Percentiles rank a stretch among this genome's conserved stretches.
phyloP scores from a whole-genome alignment of 2,113 vertebrate genomes.

The Dicerorhinus sumatrensis region DNA sequence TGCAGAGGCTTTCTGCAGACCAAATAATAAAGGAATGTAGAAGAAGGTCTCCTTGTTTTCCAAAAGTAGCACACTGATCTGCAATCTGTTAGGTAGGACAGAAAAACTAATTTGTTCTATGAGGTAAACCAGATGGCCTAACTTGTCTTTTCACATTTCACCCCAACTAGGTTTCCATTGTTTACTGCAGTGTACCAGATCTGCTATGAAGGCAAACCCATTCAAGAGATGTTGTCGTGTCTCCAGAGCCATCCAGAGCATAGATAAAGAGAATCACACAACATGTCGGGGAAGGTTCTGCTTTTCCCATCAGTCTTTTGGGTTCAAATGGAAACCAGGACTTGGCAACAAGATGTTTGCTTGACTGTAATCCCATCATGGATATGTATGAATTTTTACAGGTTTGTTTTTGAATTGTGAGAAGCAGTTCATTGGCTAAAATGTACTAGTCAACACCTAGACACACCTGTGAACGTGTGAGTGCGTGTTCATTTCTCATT shows the following conservation, averaged over 20 bases:
- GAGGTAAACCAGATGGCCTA: not conserved
- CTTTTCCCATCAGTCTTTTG: not conserved
- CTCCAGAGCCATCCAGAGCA: slow-evolving; percentile 94
- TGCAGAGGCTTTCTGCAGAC: not conserved
- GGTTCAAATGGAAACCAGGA: slow-evolving; percentile 61
- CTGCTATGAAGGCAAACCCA: slow-evolving; percentile 92
- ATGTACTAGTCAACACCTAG: slow-evolving; percentile 33
- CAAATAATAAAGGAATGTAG: not conserved
- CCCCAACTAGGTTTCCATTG: slow-evolving; percentile 89
- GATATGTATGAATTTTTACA: slow-evolving; percentile 27
- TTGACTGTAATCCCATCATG: not conserved
- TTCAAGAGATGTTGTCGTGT: slow-evolving; percentile 91
- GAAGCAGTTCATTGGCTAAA: slow-evolving; percentile 34
- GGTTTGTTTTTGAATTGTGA: not conserved
- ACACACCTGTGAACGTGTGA: not conserved
- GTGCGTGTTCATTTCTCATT: slow-evolving; percentile 56
- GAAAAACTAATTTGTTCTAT: not conserved
- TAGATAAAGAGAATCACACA: slow-evolving; percentile 77
- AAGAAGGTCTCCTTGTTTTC: not conserved
- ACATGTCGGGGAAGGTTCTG: not conserved
- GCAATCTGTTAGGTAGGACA: not conserved
- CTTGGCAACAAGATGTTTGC: slow-evolving; percentile 44
- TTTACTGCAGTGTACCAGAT: slow-evolving; percentile 93
- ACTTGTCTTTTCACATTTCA: slow-evolving; percentile 6
- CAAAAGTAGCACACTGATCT: too few relatives aligned